Conservation (phyloP, 2,113 vertebrate genomes). For the Paramisgurnus dabryanus region DNA sequence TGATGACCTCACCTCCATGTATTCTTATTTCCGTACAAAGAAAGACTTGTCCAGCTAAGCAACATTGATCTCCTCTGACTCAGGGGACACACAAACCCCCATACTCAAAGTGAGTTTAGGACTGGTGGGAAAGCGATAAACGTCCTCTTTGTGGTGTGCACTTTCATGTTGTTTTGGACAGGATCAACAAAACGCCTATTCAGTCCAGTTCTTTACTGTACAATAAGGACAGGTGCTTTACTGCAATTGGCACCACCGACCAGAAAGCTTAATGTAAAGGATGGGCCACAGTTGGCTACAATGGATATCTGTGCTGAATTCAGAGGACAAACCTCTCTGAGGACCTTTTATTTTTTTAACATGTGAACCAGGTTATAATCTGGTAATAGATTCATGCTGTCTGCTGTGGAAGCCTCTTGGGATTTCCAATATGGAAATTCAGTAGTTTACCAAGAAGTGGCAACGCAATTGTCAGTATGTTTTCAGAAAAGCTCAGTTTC, state of each 20-base stretch:
- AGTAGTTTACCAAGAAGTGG: conserved; percentile 30
- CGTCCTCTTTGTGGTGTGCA: conserved; percentile 17
- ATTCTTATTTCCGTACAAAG: conserved; percentile 5
- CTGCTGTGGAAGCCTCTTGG: conserved; percentile 24
- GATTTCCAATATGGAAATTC: conserved; percentile 30
- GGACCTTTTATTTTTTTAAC: conserved; percentile 50
- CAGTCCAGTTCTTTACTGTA: neutral
- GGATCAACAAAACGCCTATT: conserved; percentile 4
- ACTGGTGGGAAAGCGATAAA: neutral
- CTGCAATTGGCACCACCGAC: conserved; percentile 67
- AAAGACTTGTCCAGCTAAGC: conserved; percentile 2
- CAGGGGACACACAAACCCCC: neutral
- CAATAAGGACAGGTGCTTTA: conserved; percentile 60
- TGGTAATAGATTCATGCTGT: conserved; percentile 28
- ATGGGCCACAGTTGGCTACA: conserved; percentile 9
- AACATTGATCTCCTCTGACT: neutral
- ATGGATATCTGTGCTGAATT: conserved; percentile 3
- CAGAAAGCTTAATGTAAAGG: conserved; percentile 9
- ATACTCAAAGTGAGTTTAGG: neutral
- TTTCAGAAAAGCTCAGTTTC: conserved; percentile 10
- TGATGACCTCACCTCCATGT: conserved; percentile 14
- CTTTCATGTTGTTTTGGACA: conserved; percentile 17
- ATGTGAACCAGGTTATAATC: conserved; percentile 30
- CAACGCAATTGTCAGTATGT: neutral
- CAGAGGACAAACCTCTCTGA: conserved; percentile 26